Base-by-base conservation (phyloP, 2,888 invertebrate species). In the Coelogynopora nodosa region DNA sequence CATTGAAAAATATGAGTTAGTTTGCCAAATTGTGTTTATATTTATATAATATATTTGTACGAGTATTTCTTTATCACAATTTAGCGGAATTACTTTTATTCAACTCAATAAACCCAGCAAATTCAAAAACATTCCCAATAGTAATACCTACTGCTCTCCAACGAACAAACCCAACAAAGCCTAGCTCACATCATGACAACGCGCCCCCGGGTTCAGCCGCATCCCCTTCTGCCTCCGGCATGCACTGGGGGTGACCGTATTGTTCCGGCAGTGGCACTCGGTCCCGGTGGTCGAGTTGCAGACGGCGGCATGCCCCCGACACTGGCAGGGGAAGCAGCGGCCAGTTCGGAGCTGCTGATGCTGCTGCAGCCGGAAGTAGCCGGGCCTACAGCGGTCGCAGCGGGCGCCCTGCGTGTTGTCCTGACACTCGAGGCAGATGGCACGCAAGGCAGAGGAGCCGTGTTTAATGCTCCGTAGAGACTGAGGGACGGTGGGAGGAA, bases 261-360 rank as follows among this genome's bases (percentile, higher is more conserved):
- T 97, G 92, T 97, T 97, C 88, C 95, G 95, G 91, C 97, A 97
- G 92, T 96, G 95, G 91, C 97, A 97, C 90, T 96, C 95, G 91
- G 96, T 95, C 0, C 97, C 97, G 0, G 96, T 95, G 10, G 96
- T 94, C 0, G 95, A 94, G 92, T 97, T 95, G 91, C 97, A 97
- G 0, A 94, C 94, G 91, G 96, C 95, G 81, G 97, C 96, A 92
- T 97, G 97, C 0, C 97, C 97, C 91, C 97, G 96, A 90, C 97
- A 97, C 91, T 96, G 95, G 90, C 97, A 96, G 88, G 67, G 82
- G 29, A 85, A 82, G 67, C 89, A 89, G 5, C 88, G 86, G 2
- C 86, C 87, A 0, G 94, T 93, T 87, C 94, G 94, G 31, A 94
- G 93, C 88, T 94, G 94, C 18, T 13, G 18, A 91, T 96, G 95